phyloP scores from a whole-genome alignment of 2,797 vertebrate genomes.

The Atherinosoma microstoma region DNA sequence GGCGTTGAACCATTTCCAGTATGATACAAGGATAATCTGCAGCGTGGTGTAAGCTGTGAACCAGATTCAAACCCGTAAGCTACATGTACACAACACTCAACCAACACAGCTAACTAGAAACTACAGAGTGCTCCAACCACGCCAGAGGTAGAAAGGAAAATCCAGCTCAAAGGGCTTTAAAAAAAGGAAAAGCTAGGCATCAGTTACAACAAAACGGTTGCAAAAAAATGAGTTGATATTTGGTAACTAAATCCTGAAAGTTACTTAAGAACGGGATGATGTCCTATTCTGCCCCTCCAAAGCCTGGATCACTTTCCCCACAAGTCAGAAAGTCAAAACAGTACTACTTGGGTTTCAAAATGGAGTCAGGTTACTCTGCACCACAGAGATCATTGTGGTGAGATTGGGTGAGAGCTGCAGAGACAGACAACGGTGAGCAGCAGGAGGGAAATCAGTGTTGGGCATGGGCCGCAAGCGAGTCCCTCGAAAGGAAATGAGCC shows the following conservation, averaged over 20 bases:
- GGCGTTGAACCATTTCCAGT: conserved; percentile 18
- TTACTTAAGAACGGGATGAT: neutral
- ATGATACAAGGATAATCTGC: conserved; percentile 19
- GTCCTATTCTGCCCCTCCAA: conserved; percentile 14
- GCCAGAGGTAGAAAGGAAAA: neutral
- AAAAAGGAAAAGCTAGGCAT: neutral
- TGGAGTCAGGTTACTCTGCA: conserved; percentile 64
- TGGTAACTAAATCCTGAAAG: conserved; percentile 14
- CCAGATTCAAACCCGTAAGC: conserved; percentile 32
- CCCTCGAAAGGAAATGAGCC: conserved; percentile 57
- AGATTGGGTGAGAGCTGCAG: conserved; percentile 31
- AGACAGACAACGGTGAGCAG: conserved; percentile 43
- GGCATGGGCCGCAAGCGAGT: conserved; percentile 35
- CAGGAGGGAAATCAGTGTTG: conserved; percentile 52
- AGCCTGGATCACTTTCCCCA: conserved; percentile 48
- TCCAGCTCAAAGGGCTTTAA: neutral
- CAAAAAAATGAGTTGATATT: conserved; percentile 7
- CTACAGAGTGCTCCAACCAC: neutral
- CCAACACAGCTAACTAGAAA: neutral
- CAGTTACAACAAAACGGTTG: conserved; percentile 18
- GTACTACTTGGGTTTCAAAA: conserved; percentile 67
- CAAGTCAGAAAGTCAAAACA: conserved; percentile 61
- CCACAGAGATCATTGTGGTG: conserved; percentile 56
- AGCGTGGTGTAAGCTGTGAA: conserved; percentile 19
- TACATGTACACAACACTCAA: neutral